Base-by-base conservation (phyloP, 2,888 invertebrate species). In the Spatulosminthurus flaviceps region DNA sequence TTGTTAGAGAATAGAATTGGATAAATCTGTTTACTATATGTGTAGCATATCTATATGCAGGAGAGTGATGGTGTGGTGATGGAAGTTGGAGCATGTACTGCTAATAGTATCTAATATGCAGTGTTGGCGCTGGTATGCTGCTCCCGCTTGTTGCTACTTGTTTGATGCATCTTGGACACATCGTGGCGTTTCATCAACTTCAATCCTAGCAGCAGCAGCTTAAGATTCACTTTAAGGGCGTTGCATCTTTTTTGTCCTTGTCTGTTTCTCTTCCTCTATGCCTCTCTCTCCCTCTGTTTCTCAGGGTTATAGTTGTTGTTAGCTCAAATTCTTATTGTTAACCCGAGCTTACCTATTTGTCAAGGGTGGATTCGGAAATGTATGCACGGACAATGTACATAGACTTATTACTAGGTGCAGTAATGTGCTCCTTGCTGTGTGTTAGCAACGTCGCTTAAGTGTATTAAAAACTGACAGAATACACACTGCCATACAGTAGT, bases 121-220 rank as follows among this genome's bases (percentile, higher is more conserved):
- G 51, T 43, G 43, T 51, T 51, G 51, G 72, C 43, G 72, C 51
- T 72, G 42, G 43, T 22, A 51, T 26, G 4, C 60, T 61, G 28
- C 29, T 22, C 22, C 70, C 34, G 34, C 28, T 70, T 70, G 51
- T 51, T 51, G 51, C 51, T 51, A 51, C 51, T 51, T 51, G 51
- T 51, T 13, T 51, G 51, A 51, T 51, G 51, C 51, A n/a, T 51
- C 51, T 51, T 51, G 51, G 51, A 51, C 51, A n/a, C 51, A 67
- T 67, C 67, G 24, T 67, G 26, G 29, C 51, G 67, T 67, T 67
- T 67, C 70, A 70, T 70, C 70, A 70, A 21, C 64, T 26, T 64
- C 64, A 64, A 26, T 4, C 64, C 24, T 34, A 9, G 34, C 22
- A 64, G 24, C 51, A 64, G 64, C 11, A 70, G 70, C 42, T 70